Evolutionary conservation across 1,140 invertebrate species (phyloP).

Genomic region (Sweltsa coloradensis): DNA sequence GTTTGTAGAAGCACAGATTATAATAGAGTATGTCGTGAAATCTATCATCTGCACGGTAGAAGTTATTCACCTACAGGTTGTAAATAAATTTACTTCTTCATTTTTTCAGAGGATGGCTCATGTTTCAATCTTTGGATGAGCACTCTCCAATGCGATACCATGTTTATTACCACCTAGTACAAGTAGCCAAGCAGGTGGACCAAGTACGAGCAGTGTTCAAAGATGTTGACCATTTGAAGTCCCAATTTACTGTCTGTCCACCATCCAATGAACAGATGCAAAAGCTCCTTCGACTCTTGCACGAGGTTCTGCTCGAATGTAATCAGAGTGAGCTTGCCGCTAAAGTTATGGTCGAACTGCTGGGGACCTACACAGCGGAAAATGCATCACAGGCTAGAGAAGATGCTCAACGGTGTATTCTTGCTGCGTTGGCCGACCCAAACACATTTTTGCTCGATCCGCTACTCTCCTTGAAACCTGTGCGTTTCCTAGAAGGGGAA

Average conservation of each 20-base stretch:
- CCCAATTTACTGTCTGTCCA: conserved; percentile 69
- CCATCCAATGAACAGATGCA: conserved; percentile 87
- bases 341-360: conserved; percentile 91
- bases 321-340: conserved; percentile 79
- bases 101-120: conserved; percentile 54
- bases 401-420: conserved; percentile 93
- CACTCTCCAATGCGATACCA: conserved; percentile 76
- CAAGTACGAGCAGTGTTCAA: conserved; percentile 70
- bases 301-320: conserved; percentile 68
- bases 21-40: too few relatives aligned
- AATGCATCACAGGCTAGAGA: conserved; percentile 93
- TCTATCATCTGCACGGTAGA: too few relatives aligned
- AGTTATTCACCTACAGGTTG: too few relatives aligned
- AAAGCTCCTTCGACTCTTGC: conserved; percentile 76
- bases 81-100: too few relatives aligned
- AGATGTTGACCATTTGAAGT: conserved; percentile 67
- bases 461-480: conserved; percentile 82
- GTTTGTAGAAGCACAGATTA: too few relatives aligned
- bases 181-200: conserved; percentile 76
- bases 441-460: conserved; percentile 92
- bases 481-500: conserved; percentile 90
- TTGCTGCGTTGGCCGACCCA: conserved; percentile 86
- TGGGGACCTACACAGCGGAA: conserved; percentile 91
- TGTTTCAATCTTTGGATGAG: conserved; percentile 84
- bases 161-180: conserved; percentile 82